A percentile compares a stretch with the other conserved stretches of the same genome.
These are phyloP conservation scores for Phyllotis vaccarum DNA, from an alignment of 2,797 vertebrate species.

Conservation along the genomic window DNA sequence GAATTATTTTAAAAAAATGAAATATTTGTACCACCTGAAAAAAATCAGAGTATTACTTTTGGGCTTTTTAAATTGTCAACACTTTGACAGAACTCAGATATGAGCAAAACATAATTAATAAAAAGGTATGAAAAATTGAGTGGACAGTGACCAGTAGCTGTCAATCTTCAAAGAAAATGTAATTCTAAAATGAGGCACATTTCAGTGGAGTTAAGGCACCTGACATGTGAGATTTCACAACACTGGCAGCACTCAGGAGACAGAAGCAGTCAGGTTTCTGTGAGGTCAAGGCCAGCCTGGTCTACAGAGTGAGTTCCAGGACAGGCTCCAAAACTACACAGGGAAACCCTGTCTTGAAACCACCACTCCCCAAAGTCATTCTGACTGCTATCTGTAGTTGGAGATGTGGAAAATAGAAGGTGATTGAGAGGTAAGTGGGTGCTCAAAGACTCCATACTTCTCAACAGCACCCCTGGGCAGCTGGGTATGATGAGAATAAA, in stretches of 20 bases:
- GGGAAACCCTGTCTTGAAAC: too few species aligned
- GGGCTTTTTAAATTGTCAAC: slow-evolving; percentile 27
- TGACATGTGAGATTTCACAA: slow-evolving; percentile 30
- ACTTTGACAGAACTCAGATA: slow-evolving; percentile 44
- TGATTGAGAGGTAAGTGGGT: neutral
- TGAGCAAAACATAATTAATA: slow-evolving; percentile 28
- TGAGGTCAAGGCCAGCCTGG: too few species aligned
- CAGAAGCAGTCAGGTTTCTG: too few species aligned
- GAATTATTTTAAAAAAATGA: neutral
- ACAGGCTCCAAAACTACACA: too few species aligned
- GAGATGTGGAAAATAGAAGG: neutral
- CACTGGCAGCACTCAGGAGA: neutral
- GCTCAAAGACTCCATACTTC: slow-evolving; percentile 3
- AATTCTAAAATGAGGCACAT: neutral
- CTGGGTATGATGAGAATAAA: neutral
- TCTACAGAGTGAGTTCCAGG: too few species aligned
- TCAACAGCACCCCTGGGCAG: neutral
- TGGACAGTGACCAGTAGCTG: neutral
- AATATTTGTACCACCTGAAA: neutral
- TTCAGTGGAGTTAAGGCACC: neutral
- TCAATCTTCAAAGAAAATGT: neutral
- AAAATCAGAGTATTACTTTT: neutral
- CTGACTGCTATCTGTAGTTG: neutral
- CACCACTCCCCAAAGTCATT: too few species aligned
- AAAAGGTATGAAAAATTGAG: neutral